These are phyloP conservation scores for Zoroaster sp. DNA, from an alignment of 53 echinoderm and acorn worm species.

Conservation along the genomic window DNA sequence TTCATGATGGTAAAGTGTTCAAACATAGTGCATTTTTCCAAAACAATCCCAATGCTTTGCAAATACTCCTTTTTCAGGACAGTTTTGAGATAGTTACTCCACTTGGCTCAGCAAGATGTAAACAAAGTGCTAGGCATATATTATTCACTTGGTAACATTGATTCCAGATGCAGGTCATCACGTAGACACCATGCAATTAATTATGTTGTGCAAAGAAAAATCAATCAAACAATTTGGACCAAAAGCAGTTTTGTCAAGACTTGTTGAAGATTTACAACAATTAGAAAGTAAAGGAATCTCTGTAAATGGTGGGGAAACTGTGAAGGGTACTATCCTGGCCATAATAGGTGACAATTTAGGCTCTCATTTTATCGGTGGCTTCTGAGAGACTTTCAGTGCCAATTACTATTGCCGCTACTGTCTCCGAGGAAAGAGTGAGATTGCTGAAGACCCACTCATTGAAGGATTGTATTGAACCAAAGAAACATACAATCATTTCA, in stretches of 20 bases:
- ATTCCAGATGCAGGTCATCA: slow-evolving; percentile 57
- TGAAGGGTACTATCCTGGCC: slow-evolving; percentile 43
- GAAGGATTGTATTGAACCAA: slow-evolving; percentile 62
- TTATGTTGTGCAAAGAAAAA: slow-evolving; percentile 68
- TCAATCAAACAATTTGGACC: too few relatives aligned
- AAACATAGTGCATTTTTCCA: too few relatives aligned
- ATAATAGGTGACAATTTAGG: too few relatives aligned
- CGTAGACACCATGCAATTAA: slow-evolving; percentile 61
- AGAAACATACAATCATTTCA: slow-evolving; percentile 39
- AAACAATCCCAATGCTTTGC: too few relatives aligned
- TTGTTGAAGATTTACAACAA: slow-evolving; percentile 35
- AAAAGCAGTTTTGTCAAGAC: slow-evolving; percentile 29
- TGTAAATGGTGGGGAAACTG: not conserved
- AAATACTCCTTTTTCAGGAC: too few relatives aligned
- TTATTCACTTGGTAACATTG: too few relatives aligned
- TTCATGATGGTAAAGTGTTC: too few relatives aligned
- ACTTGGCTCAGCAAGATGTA: too few relatives aligned
- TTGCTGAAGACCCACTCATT: slow-evolving; percentile 37
- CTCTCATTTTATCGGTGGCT: too few relatives aligned
- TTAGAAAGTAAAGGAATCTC: slow-evolving; percentile 52
- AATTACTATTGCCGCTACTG: slow-evolving; percentile 61
- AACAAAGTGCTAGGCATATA: too few relatives aligned
- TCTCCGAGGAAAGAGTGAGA: slow-evolving; percentile 34
- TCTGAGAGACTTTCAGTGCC: slow-evolving; percentile 57
- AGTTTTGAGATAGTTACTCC: too few relatives aligned